Evolutionary conservation across 2,888 invertebrate genomes (phyloP).

Genomic region (Hesperia comma): DNA sequence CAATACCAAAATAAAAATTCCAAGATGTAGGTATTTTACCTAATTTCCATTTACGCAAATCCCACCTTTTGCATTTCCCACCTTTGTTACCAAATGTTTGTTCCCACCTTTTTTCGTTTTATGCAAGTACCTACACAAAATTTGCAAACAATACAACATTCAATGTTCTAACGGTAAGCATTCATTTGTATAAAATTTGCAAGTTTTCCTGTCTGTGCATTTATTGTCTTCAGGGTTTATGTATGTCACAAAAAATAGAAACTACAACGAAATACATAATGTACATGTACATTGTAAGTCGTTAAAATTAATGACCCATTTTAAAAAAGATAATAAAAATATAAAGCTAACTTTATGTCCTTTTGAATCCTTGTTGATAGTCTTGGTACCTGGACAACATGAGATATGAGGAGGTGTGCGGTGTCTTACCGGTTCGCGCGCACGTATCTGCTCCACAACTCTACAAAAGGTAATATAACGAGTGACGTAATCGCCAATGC

Average conservation of each 20-base stretch:
- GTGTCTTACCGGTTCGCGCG: slow-evolving; percentile 67
- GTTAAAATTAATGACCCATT: too few relatives aligned
- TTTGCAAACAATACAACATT: background rate
- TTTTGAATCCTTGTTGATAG: slow-evolving; percentile 69
- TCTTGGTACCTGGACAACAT: slow-evolving; percentile 69
- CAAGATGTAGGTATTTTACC: too few relatives aligned
- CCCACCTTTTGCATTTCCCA: background rate
- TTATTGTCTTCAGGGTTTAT: too few relatives aligned
- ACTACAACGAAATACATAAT: too few relatives aligned
- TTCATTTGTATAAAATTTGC: background rate
- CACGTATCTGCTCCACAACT: slow-evolving; percentile 63
- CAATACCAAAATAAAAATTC: too few relatives aligned
- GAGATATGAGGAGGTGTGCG: slow-evolving; percentile 55
- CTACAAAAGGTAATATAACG: slow-evolving; percentile 68
- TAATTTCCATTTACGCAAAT: too few relatives aligned
- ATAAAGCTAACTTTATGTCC: slow-evolving; percentile 44
- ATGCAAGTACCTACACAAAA: background rate
- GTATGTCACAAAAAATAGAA: too few relatives aligned
- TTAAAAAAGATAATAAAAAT: background rate
- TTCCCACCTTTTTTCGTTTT: background rate
- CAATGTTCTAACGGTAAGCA: background rate
- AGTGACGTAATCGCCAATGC: slow-evolving; percentile 78
- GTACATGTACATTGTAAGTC: too few relatives aligned
- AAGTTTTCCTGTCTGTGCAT: background rate
- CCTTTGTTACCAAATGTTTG: background rate